phyloP scores from a whole-genome alignment of 2,888 invertebrate species.

The Ephialtes manifestator region DNA sequence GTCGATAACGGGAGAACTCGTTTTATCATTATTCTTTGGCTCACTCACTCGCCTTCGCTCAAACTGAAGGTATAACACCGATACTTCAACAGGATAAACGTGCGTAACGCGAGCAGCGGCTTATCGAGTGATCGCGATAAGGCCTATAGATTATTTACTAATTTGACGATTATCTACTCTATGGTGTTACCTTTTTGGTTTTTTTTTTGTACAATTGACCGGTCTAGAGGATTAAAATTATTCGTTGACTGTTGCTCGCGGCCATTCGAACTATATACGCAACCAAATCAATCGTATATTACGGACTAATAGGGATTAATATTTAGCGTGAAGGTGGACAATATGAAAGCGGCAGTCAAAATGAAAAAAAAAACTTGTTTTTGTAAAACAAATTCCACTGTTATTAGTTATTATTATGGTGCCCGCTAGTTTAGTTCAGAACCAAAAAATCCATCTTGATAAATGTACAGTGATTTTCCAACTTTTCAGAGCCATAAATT shows the following conservation, averaged over 20 bases:
- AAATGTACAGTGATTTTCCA: background rate
- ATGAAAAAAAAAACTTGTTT: background rate
- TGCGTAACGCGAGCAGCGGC: constrained; percentile 58
- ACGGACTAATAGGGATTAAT: constrained; percentile 9
- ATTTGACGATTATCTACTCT: constrained; percentile 52
- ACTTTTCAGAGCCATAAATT: constrained; percentile 42
- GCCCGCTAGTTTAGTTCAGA: background rate
- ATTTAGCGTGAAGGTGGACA: background rate
- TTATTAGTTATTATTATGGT: background rate
- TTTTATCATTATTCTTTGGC: constrained; percentile 72
- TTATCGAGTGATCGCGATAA: constrained; percentile 66
- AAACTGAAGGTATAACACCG: constrained; percentile 8
- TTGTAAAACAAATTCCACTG: background rate
- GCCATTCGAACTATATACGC: background rate
- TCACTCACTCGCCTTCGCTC: constrained; percentile 42
- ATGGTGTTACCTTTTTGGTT: background rate
- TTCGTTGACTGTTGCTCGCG: constrained; percentile 2
- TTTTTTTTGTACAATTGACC: background rate
- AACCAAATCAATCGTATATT: constrained; percentile 17
- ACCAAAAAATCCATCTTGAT: background rate
- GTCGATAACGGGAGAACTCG: constrained; percentile 77
- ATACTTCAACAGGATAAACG: constrained; percentile 65
- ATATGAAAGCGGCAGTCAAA: background rate
- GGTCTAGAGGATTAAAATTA: constrained; percentile 9
- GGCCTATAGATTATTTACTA: constrained; percentile 57